Evolutionary conservation across 2,888 invertebrate genomes (phyloP), one percentile per base, ranked within the genome.

Genomic region (Stenchaetothrips biformis): DNA sequence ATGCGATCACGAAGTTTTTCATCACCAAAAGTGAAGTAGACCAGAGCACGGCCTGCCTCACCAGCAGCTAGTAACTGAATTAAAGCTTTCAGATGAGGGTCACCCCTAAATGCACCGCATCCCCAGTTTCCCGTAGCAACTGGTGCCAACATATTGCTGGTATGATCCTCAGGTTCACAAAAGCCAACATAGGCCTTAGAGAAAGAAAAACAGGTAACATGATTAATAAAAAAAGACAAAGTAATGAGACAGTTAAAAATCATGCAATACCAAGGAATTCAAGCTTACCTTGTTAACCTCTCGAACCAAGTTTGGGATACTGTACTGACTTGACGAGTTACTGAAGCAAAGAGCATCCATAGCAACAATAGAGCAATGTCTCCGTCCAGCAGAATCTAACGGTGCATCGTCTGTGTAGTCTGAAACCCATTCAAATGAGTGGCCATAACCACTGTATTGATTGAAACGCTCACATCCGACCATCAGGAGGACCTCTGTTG

Each of bases 121-220:
- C 98, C 97, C 97, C 97, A 98, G 88, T 97, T 97, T 11, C 97
- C 97, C 0, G 96, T 95, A 1, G 96, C 96, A 0, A 97, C 91
- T 0, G 92, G 91, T 0, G 90, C 90, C 82, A 89, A 87, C 78
- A 84, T 86, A 87, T 48, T 87, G 87, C 82, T 86, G 85, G 77
- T 86, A 84, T 18, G 81, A 82, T 25, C 86, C 87, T 80, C 86
- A 86, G 83, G 74, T 62, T 78, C 83, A 4, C 85, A 89, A 84
- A 94, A 92, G 0, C 94, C 94, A 0, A 91, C 90, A 88, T 91
- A 94, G 0, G 94, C 94, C 92, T 92, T 85, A 2, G 86, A 82
- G 80, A 81, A 80, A 81, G 81, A 78, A 21, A 53, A 78, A 79
- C n/a, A n/a, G 49, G 80, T 78, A 62, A 80, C 78, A 21, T 53